These are phyloP conservation scores for Micrasema longulum DNA, from an alignment of 1,140 invertebrate species.

Conservation along the genomic window DNA sequence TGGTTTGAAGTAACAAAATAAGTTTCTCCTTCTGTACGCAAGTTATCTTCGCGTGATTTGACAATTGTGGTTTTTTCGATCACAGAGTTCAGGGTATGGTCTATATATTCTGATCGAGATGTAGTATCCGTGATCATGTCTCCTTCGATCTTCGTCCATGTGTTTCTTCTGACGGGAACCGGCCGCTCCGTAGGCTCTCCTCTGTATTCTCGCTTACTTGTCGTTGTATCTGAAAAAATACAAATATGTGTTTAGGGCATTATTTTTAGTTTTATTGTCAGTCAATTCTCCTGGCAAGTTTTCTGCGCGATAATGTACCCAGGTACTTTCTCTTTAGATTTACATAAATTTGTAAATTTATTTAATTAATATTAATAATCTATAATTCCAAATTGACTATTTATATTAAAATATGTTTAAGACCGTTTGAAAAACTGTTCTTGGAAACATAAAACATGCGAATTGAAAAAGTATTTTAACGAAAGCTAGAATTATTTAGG, in stretches of 20 bases:
- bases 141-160: conserved; percentile 83
- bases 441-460: too few relatives aligned
- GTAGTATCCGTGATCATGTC: conserved; percentile 78
- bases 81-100: conserved; percentile 68
- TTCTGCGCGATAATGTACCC: too few relatives aligned
- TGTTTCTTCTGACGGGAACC: conserved; percentile 80
- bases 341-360: too few relatives aligned
- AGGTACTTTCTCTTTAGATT: too few relatives aligned
- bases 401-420: too few relatives aligned
- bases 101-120: conserved; percentile 73
- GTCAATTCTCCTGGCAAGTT: too few relatives aligned
- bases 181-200: conserved; percentile 74
- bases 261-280: background rate
- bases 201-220: conserved; percentile 75
- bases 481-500: too few relatives aligned
- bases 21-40: conserved; percentile 75
- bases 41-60: conserved; percentile 73
- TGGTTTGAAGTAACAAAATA: conserved; percentile 73
- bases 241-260: too few relatives aligned
- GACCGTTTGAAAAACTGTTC: too few relatives aligned
- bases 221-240: conserved; percentile 72
- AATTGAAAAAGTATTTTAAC: too few relatives aligned
- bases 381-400: too few relatives aligned
- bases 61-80: conserved; percentile 71
- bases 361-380: too few relatives aligned